Evolutionary conservation across 2,888 invertebrate genomes (phyloP).

Genomic region (Dynastes tityus): DNA sequence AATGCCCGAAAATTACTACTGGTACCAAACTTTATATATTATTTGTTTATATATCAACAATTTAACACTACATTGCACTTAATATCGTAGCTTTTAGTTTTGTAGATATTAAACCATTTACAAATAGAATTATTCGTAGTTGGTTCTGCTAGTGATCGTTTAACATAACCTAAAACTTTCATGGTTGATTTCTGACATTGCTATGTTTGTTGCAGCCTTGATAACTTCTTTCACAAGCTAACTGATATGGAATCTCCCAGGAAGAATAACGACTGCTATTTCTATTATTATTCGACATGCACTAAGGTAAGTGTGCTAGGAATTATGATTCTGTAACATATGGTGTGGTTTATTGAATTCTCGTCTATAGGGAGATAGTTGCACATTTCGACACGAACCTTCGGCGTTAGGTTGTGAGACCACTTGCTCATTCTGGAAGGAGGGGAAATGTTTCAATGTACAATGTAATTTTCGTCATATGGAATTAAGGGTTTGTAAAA

Average conservation of each 20-base stretch:
- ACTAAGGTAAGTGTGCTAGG: constrained; percentile 78
- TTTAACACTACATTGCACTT: constrained; percentile 5
- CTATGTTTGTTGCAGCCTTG: constrained; percentile 65
- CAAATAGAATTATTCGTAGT: constrained; percentile 32
- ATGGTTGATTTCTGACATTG: constrained; percentile 46
- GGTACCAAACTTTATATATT: constrained; percentile 53
- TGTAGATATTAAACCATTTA: constrained; percentile 7
- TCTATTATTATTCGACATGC: constrained; percentile 90
- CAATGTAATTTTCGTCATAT: constrained; percentile 89
- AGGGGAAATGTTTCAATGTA: constrained; percentile 84
- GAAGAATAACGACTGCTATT: constrained; percentile 90
- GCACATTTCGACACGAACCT: constrained; percentile 89
- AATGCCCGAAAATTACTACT: constrained; percentile 58
- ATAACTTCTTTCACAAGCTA: constrained; percentile 71
- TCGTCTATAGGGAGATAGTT: constrained; percentile 80
- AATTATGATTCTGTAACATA: constrained; percentile 47
- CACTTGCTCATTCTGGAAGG: constrained; percentile 87
- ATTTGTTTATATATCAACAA: constrained; percentile 32
- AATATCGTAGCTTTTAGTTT: constrained; percentile 16
- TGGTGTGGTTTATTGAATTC: constrained; percentile 38
- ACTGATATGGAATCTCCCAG: constrained; percentile 79
- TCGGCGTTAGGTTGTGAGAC: constrained; percentile 87
- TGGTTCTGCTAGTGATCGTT: constrained; percentile 28
- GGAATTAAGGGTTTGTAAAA: constrained; percentile 80
- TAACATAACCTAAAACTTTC: constrained; percentile 60